Conservation (phyloP, 2,797 vertebrate genomes). For the Oophaga sylvatica region DNA sequence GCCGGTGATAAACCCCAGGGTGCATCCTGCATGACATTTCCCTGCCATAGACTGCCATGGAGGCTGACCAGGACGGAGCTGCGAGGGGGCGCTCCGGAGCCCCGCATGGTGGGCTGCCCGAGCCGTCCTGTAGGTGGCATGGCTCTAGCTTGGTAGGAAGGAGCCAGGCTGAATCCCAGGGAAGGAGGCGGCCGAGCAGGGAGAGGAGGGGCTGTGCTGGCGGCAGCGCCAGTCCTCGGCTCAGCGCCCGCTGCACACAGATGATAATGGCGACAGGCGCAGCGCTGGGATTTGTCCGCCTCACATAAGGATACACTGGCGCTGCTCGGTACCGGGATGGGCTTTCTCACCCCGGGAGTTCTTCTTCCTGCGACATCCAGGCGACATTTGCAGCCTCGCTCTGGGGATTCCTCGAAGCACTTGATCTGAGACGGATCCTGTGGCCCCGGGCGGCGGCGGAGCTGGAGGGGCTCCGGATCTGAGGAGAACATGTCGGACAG, state of each 20-base stretch:
- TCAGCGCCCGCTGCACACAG: conserved; percentile 33
- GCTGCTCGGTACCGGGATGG: conserved; percentile 40
- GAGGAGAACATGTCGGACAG: conserved; percentile 89
- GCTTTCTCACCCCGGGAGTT: not conserved
- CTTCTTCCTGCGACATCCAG: conserved; percentile 14
- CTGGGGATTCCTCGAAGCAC: conserved; percentile 2
- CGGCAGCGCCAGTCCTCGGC: conserved; percentile 45
- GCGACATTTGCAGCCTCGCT: conserved; percentile 39
- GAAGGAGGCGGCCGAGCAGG: conserved; percentile 19
- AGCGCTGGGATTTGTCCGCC: conserved; percentile 36
- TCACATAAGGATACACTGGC: conserved; percentile 4
- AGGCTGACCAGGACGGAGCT: too few relatives aligned
- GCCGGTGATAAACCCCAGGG: too few relatives aligned
- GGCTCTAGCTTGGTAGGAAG: conserved; percentile 9
- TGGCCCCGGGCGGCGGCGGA: conserved; percentile 29
- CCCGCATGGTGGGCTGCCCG: not conserved
- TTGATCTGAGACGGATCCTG: conserved; percentile 30
- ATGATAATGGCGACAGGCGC: conserved; percentile 58
- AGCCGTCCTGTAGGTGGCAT: conserved; percentile 56
- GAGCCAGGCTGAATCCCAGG: conserved; percentile 21
- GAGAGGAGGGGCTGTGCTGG: conserved; percentile 48
- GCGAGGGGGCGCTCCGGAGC: not conserved
- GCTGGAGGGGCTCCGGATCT: conserved; percentile 67
- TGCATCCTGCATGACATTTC: too few relatives aligned
- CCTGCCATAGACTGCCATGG: too few relatives aligned